Base-by-base conservation (phyloP, 2,113 vertebrate genomes). In the Oceanodroma tethys region DNA sequence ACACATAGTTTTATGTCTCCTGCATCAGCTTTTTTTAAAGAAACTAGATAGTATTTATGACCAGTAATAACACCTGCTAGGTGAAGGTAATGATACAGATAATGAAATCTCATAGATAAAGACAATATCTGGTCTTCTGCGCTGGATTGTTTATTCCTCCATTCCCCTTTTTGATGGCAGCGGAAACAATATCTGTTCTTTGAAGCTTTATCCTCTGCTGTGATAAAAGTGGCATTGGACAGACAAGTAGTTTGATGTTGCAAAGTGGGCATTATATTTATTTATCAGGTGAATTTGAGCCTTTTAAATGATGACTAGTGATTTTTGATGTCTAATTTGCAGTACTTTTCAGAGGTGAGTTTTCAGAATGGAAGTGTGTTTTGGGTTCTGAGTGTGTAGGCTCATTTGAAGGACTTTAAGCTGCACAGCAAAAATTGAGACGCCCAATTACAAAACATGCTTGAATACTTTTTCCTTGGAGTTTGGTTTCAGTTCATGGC, bases 401-500 rank as follows among this genome's bases (percentile, higher is more conserved):
- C 86, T 94, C 29, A 34, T 89, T 82, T 90, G 80, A 50, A 88
- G 50, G 26, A 47, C 60, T 86, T 81, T 48, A 40, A 70, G 26
- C 40, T 43, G 63, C 40, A 20, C 30, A 11, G 63, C 21, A 74
- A 43, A 53, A 60, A 67, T 30, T 34, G 83, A 88, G 76, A 42
- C 48, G 45, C 27, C 26, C 82, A 92, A 92, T 92, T 93, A 92
- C 47, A 56, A 78, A 93, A 73, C 82, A 86, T 74, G 86, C 92
- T 93, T 90, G 72, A 93, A 65, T 86, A 92, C 56, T 47, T 91
- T 88, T 86, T 86, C 72, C 68, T 78, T 86, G 70, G 82, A 86
- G 58, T 93, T 96, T 92, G n/a, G 82, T 88, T 97, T 95, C 80
- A 91, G 86, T 92, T 83, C 67, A 36, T 60, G 80, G 80, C 47